Percentiles rank a stretch among this genome's conserved stretches.
phyloP scores from a whole-genome alignment of 2,113 vertebrate species.

The Ceyx melanurus region DNA sequence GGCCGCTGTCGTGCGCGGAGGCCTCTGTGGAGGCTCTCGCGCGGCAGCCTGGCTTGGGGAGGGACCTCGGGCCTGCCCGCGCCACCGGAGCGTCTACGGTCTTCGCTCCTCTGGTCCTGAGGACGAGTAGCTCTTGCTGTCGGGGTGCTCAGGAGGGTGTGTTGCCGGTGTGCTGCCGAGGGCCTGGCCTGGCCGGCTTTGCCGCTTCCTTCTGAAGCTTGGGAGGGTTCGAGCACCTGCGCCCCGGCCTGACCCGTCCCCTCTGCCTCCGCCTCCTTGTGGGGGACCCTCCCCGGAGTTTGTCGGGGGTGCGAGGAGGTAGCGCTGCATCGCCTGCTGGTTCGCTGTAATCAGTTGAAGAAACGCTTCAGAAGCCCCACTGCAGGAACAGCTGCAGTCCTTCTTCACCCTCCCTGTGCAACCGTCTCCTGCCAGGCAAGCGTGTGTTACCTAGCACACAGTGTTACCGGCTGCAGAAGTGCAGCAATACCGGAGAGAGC shows the following conservation, averaged over 20 bases:
- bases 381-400: not conserved
- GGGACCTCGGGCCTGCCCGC: not conserved
- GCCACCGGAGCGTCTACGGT: not conserved
- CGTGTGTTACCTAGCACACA: accelerated
- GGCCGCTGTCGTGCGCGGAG: not conserved
- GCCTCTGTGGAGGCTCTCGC: not conserved
- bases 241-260: accelerated
- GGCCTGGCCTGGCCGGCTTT: not conserved
- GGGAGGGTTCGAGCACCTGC: accelerated
- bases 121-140: not conserved
- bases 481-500: not conserved
- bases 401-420: not conserved
- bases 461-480: not conserved
- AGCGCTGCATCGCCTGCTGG: accelerated
- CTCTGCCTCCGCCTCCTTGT: accelerated
- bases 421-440: accelerated
- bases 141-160: not conserved
- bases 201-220: accelerated
- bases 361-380: accelerated
- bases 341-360: accelerated
- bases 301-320: not conserved
- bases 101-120: not conserved
- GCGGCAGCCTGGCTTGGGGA: not conserved
- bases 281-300: not conserved
- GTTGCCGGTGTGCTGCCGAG: not conserved